phyloP scores from a whole-genome alignment of 2,113 vertebrate species.

The Chloebia gouldiae region DNA sequence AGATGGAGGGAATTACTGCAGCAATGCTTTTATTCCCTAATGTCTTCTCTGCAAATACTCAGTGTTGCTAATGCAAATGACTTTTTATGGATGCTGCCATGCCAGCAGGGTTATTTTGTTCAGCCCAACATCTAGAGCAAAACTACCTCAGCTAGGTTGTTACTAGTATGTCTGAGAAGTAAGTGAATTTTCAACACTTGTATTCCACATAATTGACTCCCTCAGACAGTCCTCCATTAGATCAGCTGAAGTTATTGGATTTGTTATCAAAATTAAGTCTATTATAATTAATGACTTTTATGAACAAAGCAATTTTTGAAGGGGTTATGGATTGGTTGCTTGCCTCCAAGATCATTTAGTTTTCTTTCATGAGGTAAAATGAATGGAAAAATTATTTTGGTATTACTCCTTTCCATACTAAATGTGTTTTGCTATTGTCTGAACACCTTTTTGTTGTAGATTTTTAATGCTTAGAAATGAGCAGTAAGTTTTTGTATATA shows the following conservation, averaged over 20 bases:
- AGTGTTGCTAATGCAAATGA: neutral
- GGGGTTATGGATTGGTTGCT: rapidly evolving
- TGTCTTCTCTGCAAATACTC: neutral
- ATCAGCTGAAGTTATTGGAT: neutral
- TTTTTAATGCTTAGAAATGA: neutral
- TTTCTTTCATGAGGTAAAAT: neutral
- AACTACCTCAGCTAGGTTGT: neutral
- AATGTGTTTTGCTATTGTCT: neutral
- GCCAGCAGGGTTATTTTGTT: neutral
- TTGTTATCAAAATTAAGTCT: neutral
- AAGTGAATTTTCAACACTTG: neutral
- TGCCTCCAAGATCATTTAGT: neutral
- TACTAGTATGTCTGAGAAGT: neutral
- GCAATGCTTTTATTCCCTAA: neutral
- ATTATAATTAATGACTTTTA: neutral
- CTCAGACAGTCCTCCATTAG: neutral
- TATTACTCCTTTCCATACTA: neutral
- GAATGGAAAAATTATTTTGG: neutral
- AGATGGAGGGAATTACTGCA: neutral
- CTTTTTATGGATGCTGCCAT: neutral
- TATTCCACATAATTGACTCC: neutral
- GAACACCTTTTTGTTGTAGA: neutral
- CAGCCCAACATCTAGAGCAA: neutral
- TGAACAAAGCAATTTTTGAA: neutral
- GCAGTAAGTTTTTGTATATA: neutral